phyloP scores from a whole-genome alignment of 2,113 vertebrate species.

The Gadus macrocephalus region DNA sequence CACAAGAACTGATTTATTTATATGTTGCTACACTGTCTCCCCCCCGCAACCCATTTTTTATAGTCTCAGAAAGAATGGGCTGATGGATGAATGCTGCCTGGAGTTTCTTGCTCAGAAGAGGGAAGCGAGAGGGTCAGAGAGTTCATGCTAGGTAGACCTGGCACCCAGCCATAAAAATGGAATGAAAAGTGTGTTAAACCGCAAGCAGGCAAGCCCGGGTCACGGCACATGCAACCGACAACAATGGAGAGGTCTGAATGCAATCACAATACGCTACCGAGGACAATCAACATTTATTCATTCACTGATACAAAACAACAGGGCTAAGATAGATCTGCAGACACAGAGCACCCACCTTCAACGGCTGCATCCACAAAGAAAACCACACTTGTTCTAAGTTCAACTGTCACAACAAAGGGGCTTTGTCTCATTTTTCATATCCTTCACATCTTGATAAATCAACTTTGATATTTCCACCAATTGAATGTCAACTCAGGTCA shows the following conservation, averaged over 20 bases:
- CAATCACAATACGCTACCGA: conserved; percentile 20
- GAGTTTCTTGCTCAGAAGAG: conserved; percentile 36
- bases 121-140: conserved; percentile 42
- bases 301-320: not conserved
- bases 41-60: conserved; percentile 42
- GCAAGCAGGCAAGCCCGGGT: conserved; percentile 33
- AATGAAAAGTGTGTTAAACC: conserved; percentile 40
- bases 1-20: conserved; percentile 2
- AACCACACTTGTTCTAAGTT: too few relatives aligned
- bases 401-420: not conserved
- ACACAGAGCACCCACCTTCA: conserved; percentile 3
- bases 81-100: conserved; percentile 50
- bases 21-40: conserved; percentile 32
- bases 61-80: conserved; percentile 44
- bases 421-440: conserved; percentile 16
- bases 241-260: conserved; percentile 6
- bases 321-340: conserved; percentile 15
- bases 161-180: conserved; percentile 47
- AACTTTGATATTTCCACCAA: not conserved
- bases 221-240: conserved; percentile 12
- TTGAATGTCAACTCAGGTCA: too few relatives aligned
- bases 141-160: conserved; percentile 69
- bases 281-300: conserved; percentile 1
- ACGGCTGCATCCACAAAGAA: conserved; percentile 22
- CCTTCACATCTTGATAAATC: not conserved